Evolutionary conservation across 2,113 vertebrate genomes (phyloP), one percentile per base, ranked within the genome.

Genomic region (Mesoclemmys tuberculata): DNA sequence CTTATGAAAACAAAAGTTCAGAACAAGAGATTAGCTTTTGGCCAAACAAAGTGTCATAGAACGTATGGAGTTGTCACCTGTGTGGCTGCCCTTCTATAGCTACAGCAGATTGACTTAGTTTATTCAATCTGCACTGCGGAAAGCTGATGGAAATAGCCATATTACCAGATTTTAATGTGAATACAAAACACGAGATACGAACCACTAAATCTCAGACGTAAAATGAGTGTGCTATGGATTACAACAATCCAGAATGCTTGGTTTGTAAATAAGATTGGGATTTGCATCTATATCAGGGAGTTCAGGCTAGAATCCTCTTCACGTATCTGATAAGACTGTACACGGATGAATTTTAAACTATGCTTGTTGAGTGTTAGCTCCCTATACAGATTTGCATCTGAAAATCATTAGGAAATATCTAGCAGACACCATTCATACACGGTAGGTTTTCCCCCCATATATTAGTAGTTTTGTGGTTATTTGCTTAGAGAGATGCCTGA

Each of bases 31-130:
- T 87, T 87, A 82, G 92, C 95, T 51, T 58, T 18, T 84, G 74
- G 46, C 78, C 49, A 55, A 83, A 90, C 3, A 3, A 96, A 85
- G 24, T 87, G 80, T 44, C 27, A 9, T 52, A 86, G 78, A 64
- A 80, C 61, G 26, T 86, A 91, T 2, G 84, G 93, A 94, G 84
- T 49, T 93, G 78, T 85, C 86, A 80, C 90, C 79, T 87, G 31
- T 64, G 51, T 10, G 91, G 87, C 51, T 54, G 54, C 80, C 41
- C 24, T 26, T 56, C 71, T 35, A 1, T 18, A 61, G 44, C 12
- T 48, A 44, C 44, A 94, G 84, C 87, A 96, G 90, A 96, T 87
- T 58, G 88, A 64, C 48, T 93, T 84, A 22, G 52, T 87, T 10
- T 79, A 19, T 90, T 90, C 41, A 77, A 88, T 75, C 74, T 79